These are phyloP conservation scores for Drosophila subpulchrella DNA, from an alignment of 1,140 invertebrate species.

Conservation along the genomic window DNA sequence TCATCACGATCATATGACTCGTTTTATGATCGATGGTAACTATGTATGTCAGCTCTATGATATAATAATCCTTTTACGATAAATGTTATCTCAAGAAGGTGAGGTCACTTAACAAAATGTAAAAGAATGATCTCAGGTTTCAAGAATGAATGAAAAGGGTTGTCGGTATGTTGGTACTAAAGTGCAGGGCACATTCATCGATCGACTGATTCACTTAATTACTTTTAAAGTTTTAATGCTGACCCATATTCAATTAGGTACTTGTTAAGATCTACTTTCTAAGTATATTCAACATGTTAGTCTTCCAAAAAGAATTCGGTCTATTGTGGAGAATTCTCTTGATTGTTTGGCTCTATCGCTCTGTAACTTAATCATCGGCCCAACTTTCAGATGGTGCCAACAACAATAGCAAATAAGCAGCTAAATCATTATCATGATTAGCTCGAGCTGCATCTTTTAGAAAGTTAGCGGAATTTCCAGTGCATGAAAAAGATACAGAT, in stretches of 20 bases:
- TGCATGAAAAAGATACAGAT: constrained; percentile 82
- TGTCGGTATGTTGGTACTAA: too few relatives aligned
- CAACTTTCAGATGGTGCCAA: constrained; percentile 20
- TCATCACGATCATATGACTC: constrained; percentile 24
- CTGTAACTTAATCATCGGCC: constrained; percentile 24
- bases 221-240: not conserved
- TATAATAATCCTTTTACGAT: constrained; percentile 15
- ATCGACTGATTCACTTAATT: not conserved
- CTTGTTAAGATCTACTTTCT: not conserved
- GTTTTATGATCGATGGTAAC: constrained; percentile 33
- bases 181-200: too few relatives aligned
- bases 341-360: constrained; percentile 8
- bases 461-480: constrained; percentile 82
- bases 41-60: constrained; percentile 9
- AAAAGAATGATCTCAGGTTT: not conserved
- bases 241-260: not conserved
- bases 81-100: constrained; percentile 9
- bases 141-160: not conserved
- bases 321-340: constrained; percentile 5
- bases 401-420: constrained; percentile 44
- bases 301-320: not conserved
- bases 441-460: constrained; percentile 71
- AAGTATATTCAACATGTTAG: not conserved
- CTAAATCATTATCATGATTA: constrained; percentile 69
- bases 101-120: constrained; percentile 13